These are phyloP conservation scores for Trachops cirrhosus DNA, from an alignment of 2,797 vertebrate species.

Conservation along the genomic window DNA sequence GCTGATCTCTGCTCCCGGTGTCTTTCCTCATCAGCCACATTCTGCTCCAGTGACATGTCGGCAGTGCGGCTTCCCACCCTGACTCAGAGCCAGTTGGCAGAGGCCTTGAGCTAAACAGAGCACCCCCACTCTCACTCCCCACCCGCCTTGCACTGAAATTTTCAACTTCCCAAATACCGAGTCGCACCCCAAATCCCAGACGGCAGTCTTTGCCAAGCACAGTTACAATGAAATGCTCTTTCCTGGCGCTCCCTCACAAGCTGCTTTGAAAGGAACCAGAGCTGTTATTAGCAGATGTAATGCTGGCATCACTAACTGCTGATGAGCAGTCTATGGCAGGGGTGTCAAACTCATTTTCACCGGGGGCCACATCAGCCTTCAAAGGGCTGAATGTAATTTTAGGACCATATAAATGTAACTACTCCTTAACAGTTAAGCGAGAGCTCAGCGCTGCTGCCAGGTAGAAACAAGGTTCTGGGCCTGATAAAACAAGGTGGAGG, in stretches of 20 bases:
- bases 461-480: too few relatives aligned
- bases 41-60: not conserved
- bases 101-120: not conserved
- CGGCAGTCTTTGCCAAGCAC: not conserved
- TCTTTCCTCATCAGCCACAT: not conserved
- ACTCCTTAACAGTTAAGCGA: too few relatives aligned
- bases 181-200: not conserved
- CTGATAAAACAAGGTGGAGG: too few relatives aligned
- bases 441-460: too few relatives aligned
- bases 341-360: too few relatives aligned
- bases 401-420: too few relatives aligned
- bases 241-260: not conserved
- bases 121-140: not conserved
- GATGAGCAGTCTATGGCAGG: not conserved
- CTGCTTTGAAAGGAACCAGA: not conserved
- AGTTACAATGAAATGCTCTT: not conserved
- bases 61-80: not conserved
- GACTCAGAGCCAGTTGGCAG: not conserved
- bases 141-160: not conserved
- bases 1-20: conserved; percentile 32
- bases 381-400: too few relatives aligned
- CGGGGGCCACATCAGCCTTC: too few relatives aligned
- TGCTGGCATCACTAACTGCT: not conserved
- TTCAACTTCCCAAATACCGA: not conserved
- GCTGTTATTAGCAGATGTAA: not conserved